Evolutionary conservation across 2,888 invertebrate species (phyloP).

Genomic region (Cybosia mesomella): DNA sequence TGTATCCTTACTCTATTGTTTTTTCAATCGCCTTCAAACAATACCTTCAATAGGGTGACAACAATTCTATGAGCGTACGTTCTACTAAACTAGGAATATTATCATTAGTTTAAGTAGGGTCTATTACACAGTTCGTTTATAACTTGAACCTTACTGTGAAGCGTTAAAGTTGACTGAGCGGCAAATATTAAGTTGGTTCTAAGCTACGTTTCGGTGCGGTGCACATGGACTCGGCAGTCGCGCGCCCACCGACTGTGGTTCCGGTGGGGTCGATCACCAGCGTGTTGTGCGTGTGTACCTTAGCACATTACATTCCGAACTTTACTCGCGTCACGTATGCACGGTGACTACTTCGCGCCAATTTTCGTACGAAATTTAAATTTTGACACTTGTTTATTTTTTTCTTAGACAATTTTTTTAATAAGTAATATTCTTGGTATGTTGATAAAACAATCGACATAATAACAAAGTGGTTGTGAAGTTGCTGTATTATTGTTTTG

Average conservation of each 20-base stretch:
- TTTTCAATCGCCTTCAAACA: constrained; percentile 73
- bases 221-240: constrained; percentile 83
- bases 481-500: constrained; percentile 35
- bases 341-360: constrained; percentile 71
- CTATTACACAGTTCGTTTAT: constrained; percentile 25
- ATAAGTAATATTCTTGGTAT: constrained; percentile 18
- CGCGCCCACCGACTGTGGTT: constrained; percentile 85
- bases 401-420: constrained; percentile 25
- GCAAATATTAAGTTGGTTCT: constrained; percentile 57
- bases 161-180: constrained; percentile 31
- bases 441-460: constrained; percentile 5
- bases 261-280: constrained; percentile 87
- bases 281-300: constrained; percentile 71
- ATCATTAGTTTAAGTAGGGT: constrained; percentile 60
- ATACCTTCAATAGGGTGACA: constrained; percentile 74
- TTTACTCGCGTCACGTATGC: constrained; percentile 62
- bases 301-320: constrained; percentile 65
- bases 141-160: constrained; percentile 46
- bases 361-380: constrained; percentile 52
- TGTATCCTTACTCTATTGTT: constrained; percentile 64
- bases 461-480: constrained; percentile 32
- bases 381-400: constrained; percentile 47
- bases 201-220: constrained; percentile 82
- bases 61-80: constrained; percentile 80
- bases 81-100: constrained; percentile 79